These are phyloP conservation scores for Drosophila flavopinicola DNA, from an alignment of 2,888 invertebrate genomes.

Conservation along the genomic window DNA sequence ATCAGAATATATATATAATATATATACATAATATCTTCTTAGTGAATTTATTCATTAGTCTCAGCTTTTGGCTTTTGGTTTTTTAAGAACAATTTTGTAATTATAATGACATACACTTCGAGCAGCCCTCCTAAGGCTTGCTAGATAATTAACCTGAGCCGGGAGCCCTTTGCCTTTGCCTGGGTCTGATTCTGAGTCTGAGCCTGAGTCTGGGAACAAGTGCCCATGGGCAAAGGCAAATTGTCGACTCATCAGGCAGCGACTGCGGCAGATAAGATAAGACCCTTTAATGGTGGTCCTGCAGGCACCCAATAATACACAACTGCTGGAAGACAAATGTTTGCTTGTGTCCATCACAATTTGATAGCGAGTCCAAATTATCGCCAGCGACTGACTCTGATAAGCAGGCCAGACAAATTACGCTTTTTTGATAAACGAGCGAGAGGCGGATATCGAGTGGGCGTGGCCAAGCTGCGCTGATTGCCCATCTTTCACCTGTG, in stretches of 20 bases:
- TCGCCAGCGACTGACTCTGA: slow-evolving; percentile 24
- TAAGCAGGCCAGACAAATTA: slow-evolving; percentile 40
- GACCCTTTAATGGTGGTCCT: slow-evolving; percentile 59
- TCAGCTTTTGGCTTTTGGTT: background rate
- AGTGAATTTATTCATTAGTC: no score
- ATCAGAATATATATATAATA: no score
- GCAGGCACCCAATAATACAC: slow-evolving; percentile 10
- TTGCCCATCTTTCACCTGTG: slow-evolving; percentile 75
- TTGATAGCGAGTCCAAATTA: slow-evolving; percentile 29
- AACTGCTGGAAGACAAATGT: slow-evolving; percentile 63
- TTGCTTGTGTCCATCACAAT: slow-evolving; percentile 61
- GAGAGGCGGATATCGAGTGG: slow-evolving; percentile 40
- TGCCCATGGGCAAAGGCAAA: slow-evolving; percentile 61
- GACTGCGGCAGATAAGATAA: slow-evolving; percentile 47
- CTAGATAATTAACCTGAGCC: slow-evolving; percentile 43
- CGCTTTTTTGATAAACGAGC: slow-evolving; percentile 43
- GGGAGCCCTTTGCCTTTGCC: background rate
- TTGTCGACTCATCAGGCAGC: slow-evolving; percentile 54
- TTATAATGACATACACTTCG: no score
- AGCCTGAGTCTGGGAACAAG: slow-evolving; percentile 60
- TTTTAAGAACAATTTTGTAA: no score
- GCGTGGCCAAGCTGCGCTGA: slow-evolving; percentile 48
- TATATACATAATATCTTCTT: no score
- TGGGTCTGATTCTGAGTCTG: no score
- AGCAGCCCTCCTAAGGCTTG: slow-evolving; percentile 23